Conservation (phyloP, 2,797 vertebrate species). For the Rachycentron canadum region DNA sequence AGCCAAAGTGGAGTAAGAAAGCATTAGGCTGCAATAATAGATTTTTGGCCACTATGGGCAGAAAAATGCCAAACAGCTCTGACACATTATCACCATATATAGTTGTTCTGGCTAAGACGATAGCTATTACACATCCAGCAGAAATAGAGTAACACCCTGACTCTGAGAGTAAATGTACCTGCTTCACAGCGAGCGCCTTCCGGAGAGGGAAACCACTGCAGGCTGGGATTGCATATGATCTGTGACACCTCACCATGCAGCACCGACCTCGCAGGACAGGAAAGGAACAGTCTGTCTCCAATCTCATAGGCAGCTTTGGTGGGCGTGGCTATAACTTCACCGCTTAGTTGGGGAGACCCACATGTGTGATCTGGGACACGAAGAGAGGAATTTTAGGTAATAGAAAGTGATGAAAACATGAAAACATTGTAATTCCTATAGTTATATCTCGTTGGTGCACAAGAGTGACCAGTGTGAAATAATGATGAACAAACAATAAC, state of each 20-base stretch:
- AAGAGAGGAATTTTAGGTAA: neutral
- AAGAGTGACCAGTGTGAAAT: neutral
- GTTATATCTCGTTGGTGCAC: neutral
- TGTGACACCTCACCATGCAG: conserved; percentile 79
- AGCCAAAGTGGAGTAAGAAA: neutral
- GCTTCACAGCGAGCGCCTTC: conserved; percentile 76
- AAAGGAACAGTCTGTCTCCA: conserved; percentile 88
- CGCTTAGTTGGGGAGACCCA: conserved; percentile 76
- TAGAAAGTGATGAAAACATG: neutral
- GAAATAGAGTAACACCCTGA: neutral
- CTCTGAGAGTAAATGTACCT: conserved; percentile 72
- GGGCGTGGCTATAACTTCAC: conserved; percentile 80
- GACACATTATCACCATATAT: no score
- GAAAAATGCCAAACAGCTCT: no score
- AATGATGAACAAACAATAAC: no score
- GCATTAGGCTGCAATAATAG: no score
- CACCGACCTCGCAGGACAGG: conserved; percentile 81
- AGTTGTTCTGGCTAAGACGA: no score
- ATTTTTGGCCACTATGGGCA: no score
- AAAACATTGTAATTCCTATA: conserved; percentile 8
- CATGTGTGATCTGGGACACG: conserved; percentile 84
- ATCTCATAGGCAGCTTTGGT: conserved; percentile 84
- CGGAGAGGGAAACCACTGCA: conserved; percentile 91
- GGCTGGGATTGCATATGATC: conserved; percentile 88
- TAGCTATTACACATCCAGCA: neutral